phyloP scores from a whole-genome alignment of 2,113 vertebrate species.

The Sciurus niger region DNA sequence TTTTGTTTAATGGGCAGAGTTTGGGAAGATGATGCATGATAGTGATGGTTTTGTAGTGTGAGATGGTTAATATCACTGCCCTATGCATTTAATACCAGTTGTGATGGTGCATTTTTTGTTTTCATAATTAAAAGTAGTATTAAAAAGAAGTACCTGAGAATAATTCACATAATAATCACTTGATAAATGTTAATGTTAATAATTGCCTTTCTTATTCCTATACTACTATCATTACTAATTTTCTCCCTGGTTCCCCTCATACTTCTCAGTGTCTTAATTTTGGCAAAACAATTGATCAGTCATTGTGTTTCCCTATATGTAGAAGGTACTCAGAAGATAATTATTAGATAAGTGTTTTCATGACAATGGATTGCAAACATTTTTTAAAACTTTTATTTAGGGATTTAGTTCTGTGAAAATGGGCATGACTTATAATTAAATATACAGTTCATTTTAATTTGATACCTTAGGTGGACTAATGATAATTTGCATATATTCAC shows the following conservation, averaged over 20 bases:
- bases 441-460: constrained; percentile 29
- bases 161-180: constrained; percentile 19
- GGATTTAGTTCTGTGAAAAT: constrained; percentile 17
- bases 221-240: not conserved
- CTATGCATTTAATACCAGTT: not conserved
- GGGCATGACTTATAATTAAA: not conserved
- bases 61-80: not conserved
- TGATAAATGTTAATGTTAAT: constrained; percentile 44
- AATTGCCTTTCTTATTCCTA: constrained; percentile 22
- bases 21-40: not conserved
- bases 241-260: not conserved
- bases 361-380: not conserved
- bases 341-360: constrained; percentile 1
- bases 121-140: not conserved
- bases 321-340: not conserved
- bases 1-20: not conserved
- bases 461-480: not conserved
- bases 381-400: constrained; percentile 28
- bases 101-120: not conserved
- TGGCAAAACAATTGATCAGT: not conserved
- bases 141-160: constrained; percentile 26
- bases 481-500: not conserved
- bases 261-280: constrained; percentile 3
- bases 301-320: not conserved
- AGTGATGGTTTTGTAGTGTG: not conserved